Conservation (phyloP, 2,797 vertebrate species). For the Streptopelia turtur region DNA sequence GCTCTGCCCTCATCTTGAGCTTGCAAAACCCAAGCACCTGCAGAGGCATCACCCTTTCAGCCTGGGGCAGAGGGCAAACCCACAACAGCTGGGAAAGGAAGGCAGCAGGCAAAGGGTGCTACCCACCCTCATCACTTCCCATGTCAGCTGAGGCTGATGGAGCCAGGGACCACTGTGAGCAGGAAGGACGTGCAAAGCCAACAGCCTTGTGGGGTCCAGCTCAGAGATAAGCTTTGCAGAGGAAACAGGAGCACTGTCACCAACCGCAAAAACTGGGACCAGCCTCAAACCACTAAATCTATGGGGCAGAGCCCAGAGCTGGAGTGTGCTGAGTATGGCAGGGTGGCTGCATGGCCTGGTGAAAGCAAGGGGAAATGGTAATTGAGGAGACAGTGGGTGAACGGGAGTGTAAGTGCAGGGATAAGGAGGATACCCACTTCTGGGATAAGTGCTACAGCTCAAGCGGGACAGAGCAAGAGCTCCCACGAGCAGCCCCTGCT, state of each 20-base stretch:
- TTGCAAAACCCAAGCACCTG: background rate
- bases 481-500: background rate
- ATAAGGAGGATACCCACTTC: background rate
- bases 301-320: background rate
- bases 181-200: constrained; percentile 24
- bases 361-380: background rate
- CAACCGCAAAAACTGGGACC: background rate
- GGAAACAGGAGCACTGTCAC: background rate
- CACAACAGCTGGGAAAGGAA: background rate
- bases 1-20: background rate
- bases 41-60: background rate
- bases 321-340: background rate
- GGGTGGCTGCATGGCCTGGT: background rate
- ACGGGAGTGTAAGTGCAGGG: background rate
- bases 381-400: background rate
- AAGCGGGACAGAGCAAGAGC: background rate
- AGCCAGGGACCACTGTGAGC: background rate
- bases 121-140: background rate
- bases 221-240: background rate
- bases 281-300: background rate
- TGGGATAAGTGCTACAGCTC: background rate
- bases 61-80: background rate
- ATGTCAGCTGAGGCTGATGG: constrained; percentile 40
- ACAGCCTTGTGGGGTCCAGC: background rate
- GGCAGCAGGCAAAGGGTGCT: background rate